phyloP scores from a whole-genome alignment of 64 coral and sea anemone species.

The Trachythela sp. region DNA sequence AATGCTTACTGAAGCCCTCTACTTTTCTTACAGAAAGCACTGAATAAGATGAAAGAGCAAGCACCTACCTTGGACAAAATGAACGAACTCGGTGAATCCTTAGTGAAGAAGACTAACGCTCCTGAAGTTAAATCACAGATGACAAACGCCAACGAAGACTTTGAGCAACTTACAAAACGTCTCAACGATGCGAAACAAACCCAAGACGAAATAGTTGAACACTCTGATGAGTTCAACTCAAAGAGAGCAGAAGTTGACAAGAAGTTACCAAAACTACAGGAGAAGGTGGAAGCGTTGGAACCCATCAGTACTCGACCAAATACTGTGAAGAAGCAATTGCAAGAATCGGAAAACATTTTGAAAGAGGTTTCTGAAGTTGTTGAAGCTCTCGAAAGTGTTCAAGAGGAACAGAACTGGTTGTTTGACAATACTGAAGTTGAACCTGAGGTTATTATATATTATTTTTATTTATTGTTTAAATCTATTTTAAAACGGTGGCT shows the following conservation, averaged over 20 bases:
- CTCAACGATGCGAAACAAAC: background rate
- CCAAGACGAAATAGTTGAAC: background rate
- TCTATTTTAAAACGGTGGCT: too few species aligned
- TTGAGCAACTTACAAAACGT: slow-evolving; percentile 24
- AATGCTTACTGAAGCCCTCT: background rate
- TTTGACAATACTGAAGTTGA: slow-evolving; percentile 61
- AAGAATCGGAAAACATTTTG: background rate
- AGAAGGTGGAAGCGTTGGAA: background rate
- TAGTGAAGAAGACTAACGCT: slow-evolving; percentile 67
- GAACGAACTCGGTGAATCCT: slow-evolving; percentile 65
- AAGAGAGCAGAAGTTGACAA: background rate
- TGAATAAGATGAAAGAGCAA: slow-evolving; percentile 54
- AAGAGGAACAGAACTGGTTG: slow-evolving; percentile 69
- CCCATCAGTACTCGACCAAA: slow-evolving; percentile 19
- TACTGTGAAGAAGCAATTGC: background rate
- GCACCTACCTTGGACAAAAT: slow-evolving; percentile 60
- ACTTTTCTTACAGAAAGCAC: slow-evolving; percentile 50
- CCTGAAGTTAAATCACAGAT: slow-evolving; percentile 63
- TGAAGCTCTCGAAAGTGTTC: slow-evolving; percentile 59
- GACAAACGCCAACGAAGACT: slow-evolving; percentile 50
- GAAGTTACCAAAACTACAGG: background rate
- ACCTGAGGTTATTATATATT: too few species aligned
- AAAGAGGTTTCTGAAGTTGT: slow-evolving; percentile 43
- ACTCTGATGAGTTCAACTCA: background rate
- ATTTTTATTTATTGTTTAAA: too few species aligned